These are phyloP conservation scores for Holotrichia oblita DNA, from an alignment of 1,140 invertebrate species.

Conservation along the genomic window DNA sequence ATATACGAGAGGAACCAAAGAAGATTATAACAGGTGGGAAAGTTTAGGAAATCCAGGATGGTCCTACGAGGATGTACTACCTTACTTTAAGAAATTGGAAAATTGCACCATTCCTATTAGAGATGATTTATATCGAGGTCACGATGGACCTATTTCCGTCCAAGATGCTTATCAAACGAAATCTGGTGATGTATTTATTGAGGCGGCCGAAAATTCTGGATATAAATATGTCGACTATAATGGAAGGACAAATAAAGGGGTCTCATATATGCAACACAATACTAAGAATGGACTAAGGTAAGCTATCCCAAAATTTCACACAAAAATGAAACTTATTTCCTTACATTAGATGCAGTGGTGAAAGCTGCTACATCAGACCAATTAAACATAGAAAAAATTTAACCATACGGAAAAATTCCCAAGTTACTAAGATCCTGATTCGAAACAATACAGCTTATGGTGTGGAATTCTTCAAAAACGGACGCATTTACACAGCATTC, in stretches of 20 bases:
- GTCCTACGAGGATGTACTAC: conserved; percentile 65
- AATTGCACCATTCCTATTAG: conserved; percentile 41
- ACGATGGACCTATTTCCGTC: conserved; percentile 51
- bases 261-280: conserved; percentile 44
- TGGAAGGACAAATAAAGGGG: conserved; percentile 57
- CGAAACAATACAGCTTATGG: conserved; percentile 79
- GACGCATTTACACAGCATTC: conserved; percentile 72
- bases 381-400: conserved; percentile 82
- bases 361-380: conserved; percentile 87
- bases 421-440: conserved; percentile 83
- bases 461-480: conserved; percentile 80
- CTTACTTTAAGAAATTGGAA: conserved; percentile 65
- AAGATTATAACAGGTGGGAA: conserved; percentile 93
- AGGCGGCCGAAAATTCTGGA: conserved; percentile 52
- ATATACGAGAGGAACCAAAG: conserved; percentile 88
- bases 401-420: conserved; percentile 81
- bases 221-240: conserved; percentile 67
- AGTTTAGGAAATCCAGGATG: conserved; percentile 74
- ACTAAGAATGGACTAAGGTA: conserved; percentile 65
- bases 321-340: not conserved
- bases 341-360: conserved; percentile 74
- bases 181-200: conserved; percentile 55
- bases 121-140: not conserved
- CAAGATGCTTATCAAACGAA: conserved; percentile 53
- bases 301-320: too few relatives aligned